Evolutionary conservation across 2,888 invertebrate genomes (phyloP), one percentile per base, ranked within the genome.

Genomic region (Hemistola chrysoprasaria): DNA sequence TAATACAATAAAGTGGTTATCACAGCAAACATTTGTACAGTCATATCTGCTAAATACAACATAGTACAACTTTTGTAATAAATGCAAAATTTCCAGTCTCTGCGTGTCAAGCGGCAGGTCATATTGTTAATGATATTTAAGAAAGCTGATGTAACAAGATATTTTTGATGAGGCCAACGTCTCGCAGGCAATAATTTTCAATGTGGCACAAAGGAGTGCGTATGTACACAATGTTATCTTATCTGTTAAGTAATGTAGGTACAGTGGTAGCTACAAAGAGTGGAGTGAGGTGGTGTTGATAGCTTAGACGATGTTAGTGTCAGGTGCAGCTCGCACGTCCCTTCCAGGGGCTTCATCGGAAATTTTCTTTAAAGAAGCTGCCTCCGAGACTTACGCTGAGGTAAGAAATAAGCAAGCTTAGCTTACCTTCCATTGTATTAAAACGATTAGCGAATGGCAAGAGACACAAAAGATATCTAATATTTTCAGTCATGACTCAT

Each of bases 221-320:
- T 53, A 53, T 53, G 57, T 50, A 56, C 44, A 57, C 37, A 47
- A 40, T 43, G 56, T 75, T 83, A 84, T 84, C 84, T 84, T 83
- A 84, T 84, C 85, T 69, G 63, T 71, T 73, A 70, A 65, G 65
- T 71, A 66, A 71, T 53, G 62, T 58, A 56, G 52, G 45, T 44
- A 41, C 49, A 61, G 62, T 75, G 60, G 71, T 64, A 65, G 58
- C 59, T 49, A 56, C 60, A 69, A 61, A 61, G 61, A 51, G 59
- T 59, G 48, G 43, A 50, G 61, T 56, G 61, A 56, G 58, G 56
- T 60, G 56, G 37, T 60, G 58, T 59, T 52, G 52, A 48, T 61
- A 54, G 57, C 59, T 59, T 72, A 78, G 62, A 81, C 64, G 64
- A 85, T 86, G 86, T 81, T 86, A 77, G 71, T 78, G 71, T 69